Percentiles rank a stretch among this genome's conserved stretches.
Conservation (phyloP, 2,888 invertebrate species). For the Eupeodes latifasciatus region DNA sequence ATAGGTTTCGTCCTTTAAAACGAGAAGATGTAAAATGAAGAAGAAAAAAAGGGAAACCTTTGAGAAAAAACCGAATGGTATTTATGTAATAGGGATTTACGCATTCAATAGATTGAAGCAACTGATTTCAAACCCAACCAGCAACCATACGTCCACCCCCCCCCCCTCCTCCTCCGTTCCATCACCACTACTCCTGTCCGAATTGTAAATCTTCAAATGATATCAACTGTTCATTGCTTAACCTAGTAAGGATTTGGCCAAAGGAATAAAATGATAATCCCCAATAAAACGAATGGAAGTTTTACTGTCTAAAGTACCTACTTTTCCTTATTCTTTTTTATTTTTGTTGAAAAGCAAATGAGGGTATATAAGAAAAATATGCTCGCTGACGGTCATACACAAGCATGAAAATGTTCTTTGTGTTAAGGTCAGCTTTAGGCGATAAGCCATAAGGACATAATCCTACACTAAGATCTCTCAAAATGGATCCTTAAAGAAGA, state of each 20-base stretch:
- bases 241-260: slow-evolving; percentile 47
- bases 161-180: background rate
- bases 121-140: slow-evolving; percentile 45
- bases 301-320: slow-evolving; percentile 39
- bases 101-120: slow-evolving; percentile 55
- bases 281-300: slow-evolving; percentile 33
- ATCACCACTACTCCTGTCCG: background rate
- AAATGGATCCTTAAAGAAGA: slow-evolving; percentile 33
- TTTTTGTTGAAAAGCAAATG: slow-evolving; percentile 27
- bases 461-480: slow-evolving; percentile 39
- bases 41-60: slow-evolving; percentile 21
- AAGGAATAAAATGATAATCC: slow-evolving; percentile 28
- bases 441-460: slow-evolving; percentile 67
- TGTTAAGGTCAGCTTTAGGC: slow-evolving; percentile 41
- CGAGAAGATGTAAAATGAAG: slow-evolving; percentile 35
- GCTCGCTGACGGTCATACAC: slow-evolving; percentile 14
- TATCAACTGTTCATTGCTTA: slow-evolving; percentile 62
- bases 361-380: slow-evolving; percentile 21
- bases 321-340: background rate
- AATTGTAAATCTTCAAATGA: slow-evolving; percentile 59
- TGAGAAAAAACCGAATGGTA: slow-evolving; percentile 57
- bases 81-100: slow-evolving; percentile 72
- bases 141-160: too few relatives aligned
- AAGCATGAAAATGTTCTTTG: slow-evolving; percentile 26
- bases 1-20: background rate